Evolutionary conservation across 2,113 vertebrate species (phyloP).

Genomic region (Sturnira hondurensis): DNA sequence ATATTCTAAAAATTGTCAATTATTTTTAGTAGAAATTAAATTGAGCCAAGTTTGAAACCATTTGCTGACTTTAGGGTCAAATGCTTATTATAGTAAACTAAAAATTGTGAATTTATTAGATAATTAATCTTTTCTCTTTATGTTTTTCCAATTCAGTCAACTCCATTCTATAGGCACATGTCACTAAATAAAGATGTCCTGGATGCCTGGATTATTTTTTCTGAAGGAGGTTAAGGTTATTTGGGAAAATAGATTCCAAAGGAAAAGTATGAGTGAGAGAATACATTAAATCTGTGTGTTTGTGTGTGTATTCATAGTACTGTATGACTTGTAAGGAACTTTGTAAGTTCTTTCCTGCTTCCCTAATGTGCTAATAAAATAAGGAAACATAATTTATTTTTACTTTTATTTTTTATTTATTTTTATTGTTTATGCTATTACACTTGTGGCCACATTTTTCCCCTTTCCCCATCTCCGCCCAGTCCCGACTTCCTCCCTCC

Average conservation of each 20-base stretch:
- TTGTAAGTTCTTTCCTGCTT: not conserved
- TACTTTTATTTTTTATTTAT: no score
- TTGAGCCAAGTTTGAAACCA: not conserved
- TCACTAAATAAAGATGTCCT: not conserved
- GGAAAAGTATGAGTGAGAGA: not conserved
- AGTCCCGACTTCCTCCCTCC: no score
- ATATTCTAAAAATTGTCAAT: not conserved
- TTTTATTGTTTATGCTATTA: no score
- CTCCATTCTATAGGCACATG: accelerated
- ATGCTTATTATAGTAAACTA: not conserved
- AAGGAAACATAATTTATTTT: not conserved
- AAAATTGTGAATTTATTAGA: not conserved
- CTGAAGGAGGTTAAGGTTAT: not conserved
- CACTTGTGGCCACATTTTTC: no score
- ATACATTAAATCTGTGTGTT: not conserved
- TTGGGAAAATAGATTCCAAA: not conserved
- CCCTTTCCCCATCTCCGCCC: no score
- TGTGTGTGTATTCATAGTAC: not conserved
- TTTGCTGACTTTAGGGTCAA: not conserved
- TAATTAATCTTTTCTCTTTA: not conserved
- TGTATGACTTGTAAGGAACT: not conserved
- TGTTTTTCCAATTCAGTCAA: not conserved
- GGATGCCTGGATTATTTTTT: not conserved
- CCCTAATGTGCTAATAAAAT: not conserved
- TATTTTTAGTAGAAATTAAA: not conserved